Evolutionary conservation across 2,888 invertebrate species (phyloP), one percentile per base, ranked within the genome.

Genomic region (Zygothrica quintamaculata): DNA sequence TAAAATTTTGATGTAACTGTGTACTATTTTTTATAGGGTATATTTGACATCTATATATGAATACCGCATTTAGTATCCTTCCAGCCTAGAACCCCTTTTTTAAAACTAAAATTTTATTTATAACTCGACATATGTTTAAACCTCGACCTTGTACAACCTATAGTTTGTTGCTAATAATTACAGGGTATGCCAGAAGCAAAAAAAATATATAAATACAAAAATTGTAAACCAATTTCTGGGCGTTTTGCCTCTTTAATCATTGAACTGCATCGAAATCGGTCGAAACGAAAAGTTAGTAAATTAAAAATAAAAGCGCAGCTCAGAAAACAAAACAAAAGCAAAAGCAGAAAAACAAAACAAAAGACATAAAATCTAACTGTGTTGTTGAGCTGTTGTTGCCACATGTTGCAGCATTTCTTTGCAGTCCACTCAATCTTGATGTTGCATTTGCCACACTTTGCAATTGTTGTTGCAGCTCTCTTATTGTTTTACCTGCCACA

Each of bases 331-430:
- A 51, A 50, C 66, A 57, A 59, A 36, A 50, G 36, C n/a, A n/a
- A n/a, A n/a, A n/a, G n/a, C n/a, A n/a, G n/a, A n/a, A 47, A 42
- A 58, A 74, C 29, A 74, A 80, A 78, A 85, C 85, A 85, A 79
- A 85, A 79, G 85, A 82, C 72, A 74, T 59, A 59, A 72, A 84
- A 85, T 52, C 40, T 36, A 47, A 43, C 13, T 59, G 58, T 50
- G 76, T 51, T 70, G 70, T 39, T 44, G 52, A 26, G 8, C 44
- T 62, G 60, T 50, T 76, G 78, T 81, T 86, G 86, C 79, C 86
- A 84, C 86, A 86, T 80, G 80, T 86, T 80, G 86, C 86, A 86
- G 80, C 80, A 84, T 86, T 86, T 86, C 86, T 80, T 80, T 82
- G 58, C 55, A 55, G 77, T 68, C 66, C 59, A 58, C 68, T 65